Base-by-base conservation (phyloP, 2,888 invertebrate species). In the Scaptomyza cyrtandrae region DNA sequence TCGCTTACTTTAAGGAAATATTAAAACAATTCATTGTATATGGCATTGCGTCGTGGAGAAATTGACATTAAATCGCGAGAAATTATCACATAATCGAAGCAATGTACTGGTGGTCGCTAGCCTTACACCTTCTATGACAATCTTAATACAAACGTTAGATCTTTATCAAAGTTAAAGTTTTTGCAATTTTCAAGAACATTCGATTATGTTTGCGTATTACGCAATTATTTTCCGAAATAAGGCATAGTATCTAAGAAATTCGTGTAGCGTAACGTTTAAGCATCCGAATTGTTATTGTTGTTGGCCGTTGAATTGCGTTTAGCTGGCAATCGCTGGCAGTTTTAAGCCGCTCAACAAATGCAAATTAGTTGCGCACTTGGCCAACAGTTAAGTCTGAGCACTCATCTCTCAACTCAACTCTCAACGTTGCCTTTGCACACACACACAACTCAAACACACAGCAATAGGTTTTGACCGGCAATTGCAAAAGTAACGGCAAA, bases 361-460 rank as follows among this genome's bases (percentile, higher is more conserved):
- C 83, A 81, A 81, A 81, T 81, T 82, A 75, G 81, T 82, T 85
- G 88, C 80, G 88, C 71, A 85, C 79, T 81, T 82, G 80, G 86
- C 82, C 79, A 85, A 80, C 69, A 86, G 63, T 73, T 81, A 85
- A 78, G 75, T 57, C 29, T 46, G 67, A 75, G 79, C 65, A 55
- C 54, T 68, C 78, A 67, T 67, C 74, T 61, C 55, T 39, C 58
- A 50, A 39, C 39, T 39, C 14, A 16, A 9, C 46, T 33, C 39
- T 37, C 37, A 16, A 9, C 41, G 39, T n/a, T 49, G 49, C 16
- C 9, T 9, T 13, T 6, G 35, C 24, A 52, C 16, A 46, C 31
- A 54, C 37, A 39, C 52, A 52, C 56, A 57, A 39, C 39, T 35
- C 35, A 9, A 2, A n/a, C 14, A 39, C 14, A 10, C 37, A 37